Percentiles rank a stretch among this genome's conserved stretches.
Evolutionary conservation across 2,888 invertebrate genomes (phyloP).

Genomic region (Choreutis nemorana): DNA sequence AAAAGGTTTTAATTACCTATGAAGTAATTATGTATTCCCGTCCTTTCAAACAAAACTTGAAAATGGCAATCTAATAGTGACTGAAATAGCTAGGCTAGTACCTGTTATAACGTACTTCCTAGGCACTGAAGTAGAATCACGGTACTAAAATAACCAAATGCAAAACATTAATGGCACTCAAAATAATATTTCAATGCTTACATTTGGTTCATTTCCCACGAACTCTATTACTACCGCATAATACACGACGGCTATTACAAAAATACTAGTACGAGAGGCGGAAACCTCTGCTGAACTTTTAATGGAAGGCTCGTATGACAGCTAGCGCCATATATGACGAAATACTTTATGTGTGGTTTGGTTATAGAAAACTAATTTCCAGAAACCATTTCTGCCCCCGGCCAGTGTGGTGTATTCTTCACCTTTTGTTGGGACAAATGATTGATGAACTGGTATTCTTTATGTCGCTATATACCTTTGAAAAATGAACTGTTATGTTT

Average conservation of each 20-base stretch:
- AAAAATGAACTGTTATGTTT: constrained; percentile 48
- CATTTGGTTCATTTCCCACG: constrained; percentile 44
- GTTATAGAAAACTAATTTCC: constrained; percentile 1
- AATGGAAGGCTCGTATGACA: neutral
- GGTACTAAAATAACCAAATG: too few relatives aligned
- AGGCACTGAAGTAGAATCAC: too few relatives aligned
- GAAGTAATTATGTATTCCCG: too few relatives aligned
- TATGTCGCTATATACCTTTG: constrained; percentile 48
- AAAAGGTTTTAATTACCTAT: too few relatives aligned
- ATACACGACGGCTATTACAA: constrained; percentile 14
- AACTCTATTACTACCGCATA: constrained; percentile 23
- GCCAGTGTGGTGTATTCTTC: constrained; percentile 41
- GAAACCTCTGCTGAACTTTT: constrained; percentile 6
- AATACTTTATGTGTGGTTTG: neutral
- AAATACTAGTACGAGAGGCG: constrained; percentile 17
- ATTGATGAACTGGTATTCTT: constrained; percentile 50
- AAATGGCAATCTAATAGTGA: too few relatives aligned
- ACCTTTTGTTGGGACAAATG: constrained; percentile 45
- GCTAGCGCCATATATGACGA: neutral
- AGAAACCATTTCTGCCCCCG: constrained; percentile 34
- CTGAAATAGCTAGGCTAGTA: too few relatives aligned
- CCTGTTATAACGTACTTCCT: too few relatives aligned
- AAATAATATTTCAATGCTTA: constrained; percentile 35
- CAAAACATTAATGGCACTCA: constrained; percentile 34
- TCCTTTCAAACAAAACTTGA: too few relatives aligned